These are phyloP conservation scores for Helarctos malayanus DNA, from an alignment of 2,797 vertebrate genomes.

Conservation along the genomic window DNA sequence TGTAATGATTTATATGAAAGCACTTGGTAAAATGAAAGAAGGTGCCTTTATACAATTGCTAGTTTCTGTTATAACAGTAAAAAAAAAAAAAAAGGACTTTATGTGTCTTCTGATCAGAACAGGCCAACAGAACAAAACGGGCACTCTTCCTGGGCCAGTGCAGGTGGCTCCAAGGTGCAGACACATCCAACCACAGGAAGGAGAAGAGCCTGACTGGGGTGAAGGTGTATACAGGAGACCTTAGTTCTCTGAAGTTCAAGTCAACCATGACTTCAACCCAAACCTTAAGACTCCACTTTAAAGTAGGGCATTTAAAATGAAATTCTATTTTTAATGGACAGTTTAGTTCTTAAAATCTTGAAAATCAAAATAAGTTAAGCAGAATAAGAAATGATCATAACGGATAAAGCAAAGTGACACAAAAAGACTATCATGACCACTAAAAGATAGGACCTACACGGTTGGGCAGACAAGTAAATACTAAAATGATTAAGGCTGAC, in stretches of 20 bases:
- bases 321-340: background rate
- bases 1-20: background rate
- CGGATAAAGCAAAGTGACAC: background rate
- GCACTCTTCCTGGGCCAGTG: background rate
- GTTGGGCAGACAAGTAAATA: background rate
- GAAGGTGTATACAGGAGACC: background rate
- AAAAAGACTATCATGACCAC: background rate
- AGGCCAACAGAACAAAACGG: background rate
- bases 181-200: background rate
- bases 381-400: background rate
- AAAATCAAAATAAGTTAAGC: background rate
- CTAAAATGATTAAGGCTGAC: background rate
- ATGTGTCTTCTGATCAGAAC: constrained; percentile 32
- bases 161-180: background rate
- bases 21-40: background rate
- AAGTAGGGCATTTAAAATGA: background rate
- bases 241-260: background rate
- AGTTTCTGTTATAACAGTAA: background rate
- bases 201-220: background rate
- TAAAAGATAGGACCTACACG: background rate
- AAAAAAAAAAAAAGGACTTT: background rate
- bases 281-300: constrained; percentile 15
- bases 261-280: background rate
- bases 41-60: background rate
- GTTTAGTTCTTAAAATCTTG: constrained; percentile 34